Conservation (phyloP, 2,113 vertebrate genomes). For the Formicarius rufipectus region DNA sequence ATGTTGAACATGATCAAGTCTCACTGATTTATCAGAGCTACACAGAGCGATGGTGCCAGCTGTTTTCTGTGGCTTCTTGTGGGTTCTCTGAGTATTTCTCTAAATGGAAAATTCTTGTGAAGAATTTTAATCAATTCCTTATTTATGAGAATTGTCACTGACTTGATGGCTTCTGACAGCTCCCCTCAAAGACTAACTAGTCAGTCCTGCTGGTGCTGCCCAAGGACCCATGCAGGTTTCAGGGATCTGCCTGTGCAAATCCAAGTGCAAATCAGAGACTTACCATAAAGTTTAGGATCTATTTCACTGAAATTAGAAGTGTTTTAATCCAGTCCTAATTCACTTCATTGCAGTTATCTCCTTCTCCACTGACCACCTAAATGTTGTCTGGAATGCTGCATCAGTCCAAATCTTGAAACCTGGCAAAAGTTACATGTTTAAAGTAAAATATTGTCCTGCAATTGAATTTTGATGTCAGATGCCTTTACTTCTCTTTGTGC, state of each 20-base stretch:
- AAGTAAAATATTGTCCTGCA: background rate
- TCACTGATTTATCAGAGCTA: background rate
- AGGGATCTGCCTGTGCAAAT: background rate
- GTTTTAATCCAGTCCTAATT: background rate
- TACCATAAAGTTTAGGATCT: background rate
- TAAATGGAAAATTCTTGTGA: background rate
- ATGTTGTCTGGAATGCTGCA: background rate
- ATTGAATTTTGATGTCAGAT: background rate
- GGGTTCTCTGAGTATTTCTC: background rate
- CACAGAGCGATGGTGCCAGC: background rate
- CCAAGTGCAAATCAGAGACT: background rate
- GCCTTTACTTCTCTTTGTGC: background rate
- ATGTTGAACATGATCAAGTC: background rate
- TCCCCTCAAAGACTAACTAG: background rate
- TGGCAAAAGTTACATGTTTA: background rate
- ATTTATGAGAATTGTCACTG: background rate
- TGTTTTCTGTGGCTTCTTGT: background rate
- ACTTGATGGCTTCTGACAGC: conserved; percentile 2
- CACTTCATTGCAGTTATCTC: background rate
- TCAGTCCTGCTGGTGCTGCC: background rate
- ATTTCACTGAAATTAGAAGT: background rate
- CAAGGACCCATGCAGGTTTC: background rate
- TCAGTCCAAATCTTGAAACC: background rate
- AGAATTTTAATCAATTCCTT: conserved; percentile 8
- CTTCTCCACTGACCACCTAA: background rate